A percentile compares a stretch with the other conserved stretches of the same genome.
These are phyloP conservation scores for Crambe crambe DNA, from an alignment of 37 sponge, comb jelly and placozoan species.

Conservation along the genomic window DNA sequence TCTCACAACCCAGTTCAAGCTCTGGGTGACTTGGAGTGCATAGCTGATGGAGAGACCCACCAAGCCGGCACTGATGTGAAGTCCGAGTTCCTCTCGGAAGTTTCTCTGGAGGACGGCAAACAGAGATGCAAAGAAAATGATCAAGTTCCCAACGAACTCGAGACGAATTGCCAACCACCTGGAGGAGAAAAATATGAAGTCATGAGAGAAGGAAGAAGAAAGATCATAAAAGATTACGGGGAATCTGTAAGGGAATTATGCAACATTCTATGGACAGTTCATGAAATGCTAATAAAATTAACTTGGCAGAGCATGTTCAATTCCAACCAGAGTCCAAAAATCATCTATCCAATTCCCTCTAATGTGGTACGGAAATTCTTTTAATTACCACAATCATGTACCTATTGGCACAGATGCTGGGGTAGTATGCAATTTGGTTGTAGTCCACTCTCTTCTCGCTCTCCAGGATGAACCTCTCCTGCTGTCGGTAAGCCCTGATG, in stretches of 20 bases:
- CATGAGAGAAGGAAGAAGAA: too few species aligned
- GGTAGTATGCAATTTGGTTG: conserved; percentile 96
- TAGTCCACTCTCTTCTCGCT: conserved; percentile 86
- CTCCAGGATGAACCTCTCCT: conserved; percentile 76
- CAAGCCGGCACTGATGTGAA: conserved; percentile 60
- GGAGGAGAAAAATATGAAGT: too few species aligned
- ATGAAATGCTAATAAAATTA: too few species aligned
- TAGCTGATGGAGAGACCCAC: conserved; percentile 89
- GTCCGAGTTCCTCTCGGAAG: conserved; percentile 15
- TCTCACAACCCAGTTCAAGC: conserved; percentile 87
- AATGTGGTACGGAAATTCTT: not conserved
- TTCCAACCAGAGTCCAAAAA: too few species aligned
- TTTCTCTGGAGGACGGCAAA: conserved; percentile 83
- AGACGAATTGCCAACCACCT: conserved; percentile 88
- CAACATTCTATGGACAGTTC: too few species aligned
- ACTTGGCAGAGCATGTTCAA: too few species aligned
- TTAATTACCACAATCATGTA: not conserved
- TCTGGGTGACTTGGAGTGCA: conserved; percentile 75
- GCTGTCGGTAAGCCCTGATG: conserved; percentile 89
- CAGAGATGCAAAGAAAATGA: conserved; percentile 85
- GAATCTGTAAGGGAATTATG: too few species aligned
- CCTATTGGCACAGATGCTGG: conserved; percentile 90
- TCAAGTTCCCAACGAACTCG: conserved; percentile 82
- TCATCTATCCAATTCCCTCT: too few species aligned
- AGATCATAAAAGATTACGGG: too few species aligned